A percentile compares a stretch with the other conserved stretches of the same genome.
Conservation (phyloP, 1,140 invertebrate species). For the Cyclina sinensis region DNA sequence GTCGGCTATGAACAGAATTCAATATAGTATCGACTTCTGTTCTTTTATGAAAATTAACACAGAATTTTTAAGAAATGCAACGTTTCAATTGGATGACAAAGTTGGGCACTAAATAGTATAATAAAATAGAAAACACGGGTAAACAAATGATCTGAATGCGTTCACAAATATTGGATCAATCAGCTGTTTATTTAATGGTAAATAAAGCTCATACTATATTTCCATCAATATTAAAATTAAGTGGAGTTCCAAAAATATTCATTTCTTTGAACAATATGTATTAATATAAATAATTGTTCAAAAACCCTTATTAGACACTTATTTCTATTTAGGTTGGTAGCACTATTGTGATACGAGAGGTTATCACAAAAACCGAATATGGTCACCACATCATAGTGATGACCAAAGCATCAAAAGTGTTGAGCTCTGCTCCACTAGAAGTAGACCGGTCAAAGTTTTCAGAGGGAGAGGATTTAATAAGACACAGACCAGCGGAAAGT, state of each 20-base stretch:
- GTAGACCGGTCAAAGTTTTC: not conserved
- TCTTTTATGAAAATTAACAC: no score
- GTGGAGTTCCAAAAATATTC: conserved; percentile 22
- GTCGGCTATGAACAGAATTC: conserved; percentile 20
- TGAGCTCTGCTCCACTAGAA: conserved; percentile 12
- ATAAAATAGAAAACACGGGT: conserved; percentile 29
- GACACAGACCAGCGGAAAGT: conserved; percentile 2
- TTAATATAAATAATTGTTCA: conserved; percentile 25
- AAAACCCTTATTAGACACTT: conserved; percentile 16
- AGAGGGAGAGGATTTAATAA: conserved; percentile 32
- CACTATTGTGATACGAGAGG: conserved; percentile 4
- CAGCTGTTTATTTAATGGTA: conserved; percentile 27
- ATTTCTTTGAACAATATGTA: conserved; percentile 29
- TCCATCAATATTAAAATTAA: conserved; percentile 13
- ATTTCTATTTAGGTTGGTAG: conserved; percentile 18
- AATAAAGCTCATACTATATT: conserved; percentile 9
- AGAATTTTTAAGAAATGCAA: no score
- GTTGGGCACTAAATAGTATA: not conserved
- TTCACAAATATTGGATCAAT: conserved; percentile 29
- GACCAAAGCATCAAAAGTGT: conserved; percentile 5
- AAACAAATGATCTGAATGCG: conserved; percentile 21
- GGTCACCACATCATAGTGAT: conserved; percentile 43
- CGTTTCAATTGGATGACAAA: no score
- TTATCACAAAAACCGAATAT: conserved; percentile 28
- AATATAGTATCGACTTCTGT: conserved; percentile 29